Evolutionary conservation across 35 echinoderm and acorn worm genomes (phyloP).

Genomic region (Anneissia japonica): DNA sequence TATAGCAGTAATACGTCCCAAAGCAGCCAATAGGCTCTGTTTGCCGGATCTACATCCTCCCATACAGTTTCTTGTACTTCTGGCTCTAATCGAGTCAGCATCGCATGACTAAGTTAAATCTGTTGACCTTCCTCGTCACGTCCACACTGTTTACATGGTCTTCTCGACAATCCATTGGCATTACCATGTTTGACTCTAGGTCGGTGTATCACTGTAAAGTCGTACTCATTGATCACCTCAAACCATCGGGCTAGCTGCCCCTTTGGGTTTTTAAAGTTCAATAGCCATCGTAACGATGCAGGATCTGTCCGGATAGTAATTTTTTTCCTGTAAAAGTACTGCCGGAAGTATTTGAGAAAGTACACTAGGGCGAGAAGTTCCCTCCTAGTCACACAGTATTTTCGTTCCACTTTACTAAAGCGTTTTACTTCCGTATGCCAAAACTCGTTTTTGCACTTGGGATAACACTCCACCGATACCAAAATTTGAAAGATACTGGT

Average conservation of each 20-base stretch:
- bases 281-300: conserved; percentile 30
- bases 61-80: neutral
- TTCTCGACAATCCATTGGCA: conserved; percentile 2
- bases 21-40: too few species aligned
- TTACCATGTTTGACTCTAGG: conserved; percentile 30
- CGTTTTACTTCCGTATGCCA: neutral
- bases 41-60: neutral
- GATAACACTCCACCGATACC: conserved; percentile 34
- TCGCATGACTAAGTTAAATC: neutral
- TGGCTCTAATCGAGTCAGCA: neutral
- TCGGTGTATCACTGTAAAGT: conserved; percentile 12
- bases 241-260: conserved; percentile 53
- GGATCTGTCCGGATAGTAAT: conserved; percentile 14
- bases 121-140: neutral
- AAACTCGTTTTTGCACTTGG: conserved; percentile 11
- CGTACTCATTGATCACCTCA: conserved; percentile 25
- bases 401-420: conserved; percentile 18
- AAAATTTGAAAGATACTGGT: conserved; percentile 14
- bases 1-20: neutral
- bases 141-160: neutral
- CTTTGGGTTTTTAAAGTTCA: conserved; percentile 36
- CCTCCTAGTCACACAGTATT: conserved; percentile 19
- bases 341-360: conserved; percentile 21
- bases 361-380: conserved; percentile 15
- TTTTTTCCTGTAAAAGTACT: conserved; percentile 36